phyloP scores from a whole-genome alignment of 2,113 vertebrate species.

The Petroica traversi region DNA sequence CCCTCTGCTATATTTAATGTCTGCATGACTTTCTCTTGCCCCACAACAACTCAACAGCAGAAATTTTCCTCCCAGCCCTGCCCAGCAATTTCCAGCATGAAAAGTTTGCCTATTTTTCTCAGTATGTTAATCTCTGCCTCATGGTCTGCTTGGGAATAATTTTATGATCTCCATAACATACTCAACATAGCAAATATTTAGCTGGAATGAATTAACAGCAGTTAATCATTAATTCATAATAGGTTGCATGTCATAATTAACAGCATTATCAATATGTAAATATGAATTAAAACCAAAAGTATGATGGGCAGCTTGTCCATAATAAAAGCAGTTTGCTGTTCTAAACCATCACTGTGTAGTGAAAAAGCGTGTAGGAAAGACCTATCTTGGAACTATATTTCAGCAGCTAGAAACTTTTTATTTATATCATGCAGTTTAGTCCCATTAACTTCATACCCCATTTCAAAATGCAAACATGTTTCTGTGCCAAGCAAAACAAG shows the following conservation, averaged over 20 bases:
- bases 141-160: neutral
- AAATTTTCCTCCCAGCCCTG: neutral
- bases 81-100: neutral
- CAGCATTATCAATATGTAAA: constrained; percentile 28
- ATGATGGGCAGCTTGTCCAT: neutral
- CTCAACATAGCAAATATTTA: constrained; percentile 36
- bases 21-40: neutral
- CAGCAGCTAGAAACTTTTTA: neutral
- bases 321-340: neutral
- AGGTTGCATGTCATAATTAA: constrained; percentile 24
- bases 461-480: constrained; percentile 23
- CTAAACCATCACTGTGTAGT: neutral
- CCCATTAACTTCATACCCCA: neutral
- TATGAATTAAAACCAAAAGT: neutral
- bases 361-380: neutral
- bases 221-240: constrained; percentile 51
- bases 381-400: neutral
- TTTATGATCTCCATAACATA: neutral
- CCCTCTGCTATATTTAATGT: neutral
- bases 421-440: neutral
- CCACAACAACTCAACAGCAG: neutral
- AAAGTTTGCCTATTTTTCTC: neutral
- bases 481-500: constrained; percentile 22
- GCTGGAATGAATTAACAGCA: constrained; percentile 13
- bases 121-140: neutral